Percentiles rank a stretch among this genome's conserved stretches.
Conservation (phyloP, 2,888 invertebrate species). For the Ashinkailepas kermadecensis region DNA sequence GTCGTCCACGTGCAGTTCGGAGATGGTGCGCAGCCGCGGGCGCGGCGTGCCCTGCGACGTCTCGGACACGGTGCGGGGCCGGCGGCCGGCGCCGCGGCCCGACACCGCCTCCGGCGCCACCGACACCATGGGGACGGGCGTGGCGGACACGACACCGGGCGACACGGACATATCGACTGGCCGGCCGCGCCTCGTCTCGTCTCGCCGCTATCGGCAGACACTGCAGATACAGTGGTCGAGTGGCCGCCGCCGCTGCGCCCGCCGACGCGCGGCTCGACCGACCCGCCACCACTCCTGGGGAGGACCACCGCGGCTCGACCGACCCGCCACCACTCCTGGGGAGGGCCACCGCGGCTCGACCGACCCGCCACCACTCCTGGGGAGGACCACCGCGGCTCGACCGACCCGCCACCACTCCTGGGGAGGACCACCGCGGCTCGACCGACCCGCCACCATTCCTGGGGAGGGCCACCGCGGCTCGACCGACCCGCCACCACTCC, state of each 20-base stretch:
- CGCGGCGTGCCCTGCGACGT: background rate
- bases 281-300: background rate
- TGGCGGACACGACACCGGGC: background rate
- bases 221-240: too few relatives aligned
- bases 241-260: too few relatives aligned
- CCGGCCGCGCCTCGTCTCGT: background rate
- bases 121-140: background rate
- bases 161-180: background rate
- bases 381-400: too few relatives aligned
- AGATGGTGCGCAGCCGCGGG: slow-evolving; percentile 13
- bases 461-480: too few relatives aligned
- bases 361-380: too few relatives aligned
- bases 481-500: too few relatives aligned
- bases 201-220: too few relatives aligned
- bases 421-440: too few relatives aligned
- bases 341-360: too few relatives aligned
- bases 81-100: background rate
- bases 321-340: too few relatives aligned
- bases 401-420: too few relatives aligned
- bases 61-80: background rate
- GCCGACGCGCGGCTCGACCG: background rate
- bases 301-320: background rate
- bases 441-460: too few relatives aligned
- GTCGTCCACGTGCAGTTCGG: background rate
- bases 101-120: background rate